These are phyloP conservation scores for Cardiocondyla obscurior DNA, from an alignment of 1,140 invertebrate genomes.

Conservation along the genomic window DNA sequence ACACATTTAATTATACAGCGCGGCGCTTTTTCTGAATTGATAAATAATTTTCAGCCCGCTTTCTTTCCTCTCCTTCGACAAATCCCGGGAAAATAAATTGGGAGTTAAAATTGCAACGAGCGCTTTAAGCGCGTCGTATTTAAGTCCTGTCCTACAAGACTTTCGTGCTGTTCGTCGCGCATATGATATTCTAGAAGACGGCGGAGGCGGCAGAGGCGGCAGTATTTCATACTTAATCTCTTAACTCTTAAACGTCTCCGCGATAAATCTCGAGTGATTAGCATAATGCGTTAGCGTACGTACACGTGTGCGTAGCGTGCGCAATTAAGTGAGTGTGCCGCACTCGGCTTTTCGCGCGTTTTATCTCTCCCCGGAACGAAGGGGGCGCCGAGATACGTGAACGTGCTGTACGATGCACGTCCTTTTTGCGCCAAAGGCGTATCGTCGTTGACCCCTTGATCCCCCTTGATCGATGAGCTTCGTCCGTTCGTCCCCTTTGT, in stretches of 20 bases:
- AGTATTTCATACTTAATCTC: conserved; percentile 56
- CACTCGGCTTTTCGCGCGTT: conserved; percentile 45
- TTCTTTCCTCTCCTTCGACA: not conserved
- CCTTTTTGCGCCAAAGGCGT: conserved; percentile 37
- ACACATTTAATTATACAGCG: not conserved
- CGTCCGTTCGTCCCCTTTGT: conserved; percentile 46
- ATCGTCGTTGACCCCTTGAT: conserved; percentile 42
- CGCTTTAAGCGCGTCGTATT: not conserved
- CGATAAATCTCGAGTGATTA: conserved; percentile 55
- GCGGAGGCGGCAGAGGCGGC: not conserved
- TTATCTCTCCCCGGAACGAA: conserved; percentile 42
- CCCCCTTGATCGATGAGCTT: conserved; percentile 49
- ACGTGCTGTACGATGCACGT: conserved; percentile 23
- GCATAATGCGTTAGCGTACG: conserved; percentile 43
- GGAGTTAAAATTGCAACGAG: not conserved
- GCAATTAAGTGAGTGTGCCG: conserved; percentile 52
- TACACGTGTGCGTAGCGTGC: conserved; percentile 19
- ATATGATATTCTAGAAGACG: conserved; percentile 15
- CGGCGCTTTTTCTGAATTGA: not conserved
- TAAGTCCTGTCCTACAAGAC: not conserved
- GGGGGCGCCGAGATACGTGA: not conserved
- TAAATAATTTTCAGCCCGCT: not conserved
- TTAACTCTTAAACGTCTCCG: conserved; percentile 51
- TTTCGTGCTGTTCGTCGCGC: conserved; percentile 8
- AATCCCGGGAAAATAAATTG: not conserved